Evolutionary conservation across 2,797 vertebrate genomes (phyloP), one percentile per base, ranked within the genome.

Genomic region (Astyanax mexicanus): DNA sequence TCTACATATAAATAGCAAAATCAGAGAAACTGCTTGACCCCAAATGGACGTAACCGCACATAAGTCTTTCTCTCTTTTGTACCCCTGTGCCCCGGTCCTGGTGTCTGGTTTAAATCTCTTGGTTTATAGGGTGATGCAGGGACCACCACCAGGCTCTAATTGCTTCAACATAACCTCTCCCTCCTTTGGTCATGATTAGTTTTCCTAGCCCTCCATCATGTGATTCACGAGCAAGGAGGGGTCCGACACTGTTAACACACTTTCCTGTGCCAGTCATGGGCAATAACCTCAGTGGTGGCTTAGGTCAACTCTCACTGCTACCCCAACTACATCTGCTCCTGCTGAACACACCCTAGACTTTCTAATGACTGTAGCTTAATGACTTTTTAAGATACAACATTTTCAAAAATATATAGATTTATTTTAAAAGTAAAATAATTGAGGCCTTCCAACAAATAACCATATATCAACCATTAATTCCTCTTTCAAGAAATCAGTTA

Each of bases 141-240:
- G 83, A 84, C 83, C 83, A 84, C 83, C 81, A 83, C 76, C 52
- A 72, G 58, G 70, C 73, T 74, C 77, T 83, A 83, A 84, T 84
- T 79, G 79, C 79, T 83, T 84, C 71, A 84, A 60, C 83, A 77
- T 81, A 84, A 83, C 83, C 79, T 81, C 77, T 74, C 68, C 40
- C 64, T 84, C 75, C 64, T 73, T 79, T 60, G 27, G 76, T 79
- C 82, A 77, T 81, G 70, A 81, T 79, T 81, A 69, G 70, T 74
- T 81, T 77, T 79, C 71, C 70, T 58, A 81, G 67, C 75, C 32
- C 57, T 84, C 75, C 55, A 84, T 84, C 74, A 84, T 77, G 73
- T 86, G 74, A 86, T 87, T 91, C 86, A 85, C 82, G 85, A 90
- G 86, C 84, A 85, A 78, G 81, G 78, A 82, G 83, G 81, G 35